Evolutionary conservation across 53 echinoderm and acorn worm species (phyloP).

Genomic region (Antedon mediterranea): DNA sequence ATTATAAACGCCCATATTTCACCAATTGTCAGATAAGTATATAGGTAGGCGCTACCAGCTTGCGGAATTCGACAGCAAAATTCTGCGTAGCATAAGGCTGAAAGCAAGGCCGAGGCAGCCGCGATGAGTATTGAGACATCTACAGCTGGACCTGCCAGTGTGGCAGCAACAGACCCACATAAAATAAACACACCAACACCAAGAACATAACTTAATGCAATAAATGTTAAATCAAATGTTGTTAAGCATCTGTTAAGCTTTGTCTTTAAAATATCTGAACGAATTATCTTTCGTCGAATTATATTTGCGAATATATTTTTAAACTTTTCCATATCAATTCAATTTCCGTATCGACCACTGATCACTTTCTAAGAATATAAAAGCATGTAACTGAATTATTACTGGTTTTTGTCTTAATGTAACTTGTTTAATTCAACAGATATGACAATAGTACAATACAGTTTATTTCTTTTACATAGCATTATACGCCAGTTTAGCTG

Average conservation of each 20-base stretch:
- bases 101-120: constrained; percentile 30
- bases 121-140: constrained; percentile 42
- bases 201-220: constrained; percentile 45
- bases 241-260: constrained; percentile 40
- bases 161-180: constrained; percentile 52
- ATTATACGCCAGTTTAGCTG: too few relatives aligned
- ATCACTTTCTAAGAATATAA: too few relatives aligned
- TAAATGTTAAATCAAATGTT: constrained; percentile 36
- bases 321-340: background rate
- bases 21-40: constrained; percentile 44
- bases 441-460: too few relatives aligned
- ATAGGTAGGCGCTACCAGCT: constrained; percentile 61
- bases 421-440: too few relatives aligned
- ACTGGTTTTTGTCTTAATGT: too few relatives aligned
- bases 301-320: background rate
- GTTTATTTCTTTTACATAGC: too few relatives aligned
- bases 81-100: constrained; percentile 60
- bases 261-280: background rate
- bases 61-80: constrained; percentile 40
- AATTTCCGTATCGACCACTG: too few relatives aligned
- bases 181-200: constrained; percentile 64
- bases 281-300: background rate
- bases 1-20: constrained; percentile 65
- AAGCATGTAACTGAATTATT: too few relatives aligned
- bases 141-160: constrained; percentile 51